Evolutionary conservation across 2,888 invertebrate genomes (phyloP), one percentile per base, ranked within the genome.

Genomic region (Linnaemya vulpina): DNA sequence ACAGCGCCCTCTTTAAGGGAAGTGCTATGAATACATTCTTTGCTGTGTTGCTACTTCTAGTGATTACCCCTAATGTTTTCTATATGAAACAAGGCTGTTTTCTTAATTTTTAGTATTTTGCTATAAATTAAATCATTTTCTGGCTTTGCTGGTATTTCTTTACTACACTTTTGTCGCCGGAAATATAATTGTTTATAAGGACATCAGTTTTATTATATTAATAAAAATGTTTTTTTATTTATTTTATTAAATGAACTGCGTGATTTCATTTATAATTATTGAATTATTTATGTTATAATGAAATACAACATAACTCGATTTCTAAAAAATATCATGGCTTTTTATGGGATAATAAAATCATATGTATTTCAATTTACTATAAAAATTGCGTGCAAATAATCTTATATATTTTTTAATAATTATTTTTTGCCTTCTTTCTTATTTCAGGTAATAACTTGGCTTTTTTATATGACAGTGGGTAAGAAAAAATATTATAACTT

Each of bases 361-460:
- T 30, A 30, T 30, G 5, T 30, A 30, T 30, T 30, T 30, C 30
- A 30, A 3, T 30, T 30, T 30, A 30, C 5, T 30, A 30, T 30
- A 30, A 30, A 30, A 3, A 30, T 30, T 30, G 30, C 30, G 30
- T 30, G 30, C 30, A 30, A 30, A 5, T 49, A 49, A 17, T 49
- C n/a, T 17, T 1, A 49, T 1, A n/a, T 7, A 40, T 2, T 7
- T 58, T n/a, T 13, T 40, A 11, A 20, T 62, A 63, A 8, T 25
- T 25, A n/a, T 13, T 49, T 7, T 53, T 40, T 63, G 10, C 63
- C 40, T 22, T 25, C 25, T 53, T 15, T 74, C 40, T 62, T 38
- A 13, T 74, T 74, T 25, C 53, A 63, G 74, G 74, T 74, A 74
- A 74, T 74, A 49, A 60, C 51, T 51, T 63, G 3, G n/a, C 10